Percentiles rank a stretch among this genome's conserved stretches.
These are phyloP conservation scores for Achlya flavicornis DNA, from an alignment of 2,888 invertebrate species.

Conservation along the genomic window DNA sequence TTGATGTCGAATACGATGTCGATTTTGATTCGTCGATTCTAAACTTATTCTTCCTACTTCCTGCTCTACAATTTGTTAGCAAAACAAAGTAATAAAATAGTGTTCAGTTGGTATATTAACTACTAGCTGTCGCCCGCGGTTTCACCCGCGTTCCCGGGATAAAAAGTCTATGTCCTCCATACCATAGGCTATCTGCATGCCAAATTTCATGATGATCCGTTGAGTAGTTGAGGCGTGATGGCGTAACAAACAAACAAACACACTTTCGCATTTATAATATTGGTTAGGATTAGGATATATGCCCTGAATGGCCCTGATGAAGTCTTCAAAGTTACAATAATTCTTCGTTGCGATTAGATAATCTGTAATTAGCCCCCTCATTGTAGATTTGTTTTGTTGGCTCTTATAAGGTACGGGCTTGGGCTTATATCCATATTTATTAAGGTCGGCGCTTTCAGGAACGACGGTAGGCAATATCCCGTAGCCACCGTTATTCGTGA, in stretches of 20 bases:
- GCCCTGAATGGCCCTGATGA: too few species aligned
- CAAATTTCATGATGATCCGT: too few species aligned
- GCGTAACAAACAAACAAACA: too few species aligned
- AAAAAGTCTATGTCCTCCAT: too few species aligned
- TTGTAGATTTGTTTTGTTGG: constrained; percentile 41
- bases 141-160: too few species aligned
- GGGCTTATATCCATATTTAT: constrained; percentile 64
- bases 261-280: too few species aligned
- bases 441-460: constrained; percentile 45
- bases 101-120: too few species aligned
- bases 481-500: constrained; percentile 52
- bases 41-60: neutral
- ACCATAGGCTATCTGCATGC: too few species aligned
- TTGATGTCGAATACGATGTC: constrained; percentile 38
- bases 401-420: constrained; percentile 38
- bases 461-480: constrained; percentile 26
- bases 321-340: neutral
- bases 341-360: neutral
- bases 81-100: too few species aligned
- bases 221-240: too few species aligned
- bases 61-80: neutral
- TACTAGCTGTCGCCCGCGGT: too few species aligned
- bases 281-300: too few species aligned
- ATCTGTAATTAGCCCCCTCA: neutral
- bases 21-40: neutral